Evolutionary conservation across 53 echinoderm and acorn worm species (phyloP).

Genomic region (Pentamera pediparva): DNA sequence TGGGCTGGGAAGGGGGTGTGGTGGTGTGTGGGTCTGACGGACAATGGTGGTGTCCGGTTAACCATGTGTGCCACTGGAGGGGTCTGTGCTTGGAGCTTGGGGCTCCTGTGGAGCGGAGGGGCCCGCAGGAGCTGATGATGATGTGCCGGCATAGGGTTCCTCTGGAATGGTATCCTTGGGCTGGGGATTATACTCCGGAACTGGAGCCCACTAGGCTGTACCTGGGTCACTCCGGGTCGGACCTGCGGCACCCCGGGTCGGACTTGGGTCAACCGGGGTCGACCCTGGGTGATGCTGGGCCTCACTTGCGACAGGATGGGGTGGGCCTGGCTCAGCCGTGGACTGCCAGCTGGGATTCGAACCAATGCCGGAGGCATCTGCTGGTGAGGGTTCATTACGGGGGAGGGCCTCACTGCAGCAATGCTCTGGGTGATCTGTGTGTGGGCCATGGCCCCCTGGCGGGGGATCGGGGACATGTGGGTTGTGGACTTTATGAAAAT

Average conservation of each 20-base stretch:
- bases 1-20: constrained; percentile 24
- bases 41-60: constrained; percentile 18
- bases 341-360: constrained; percentile 9
- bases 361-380: constrained; percentile 30
- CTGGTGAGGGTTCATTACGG: constrained; percentile 20
- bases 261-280: constrained; percentile 2
- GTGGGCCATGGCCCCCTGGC: constrained; percentile 56
- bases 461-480: not conserved
- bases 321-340: constrained; percentile 1
- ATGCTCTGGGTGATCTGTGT: constrained; percentile 59
- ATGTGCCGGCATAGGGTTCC: not conserved
- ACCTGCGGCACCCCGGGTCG: not conserved
- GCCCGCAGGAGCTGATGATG: constrained; percentile 26
- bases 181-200: not conserved
- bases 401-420: not conserved
- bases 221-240: not conserved
- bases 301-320: not conserved
- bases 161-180: constrained; percentile 22
- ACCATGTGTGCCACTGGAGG: constrained; percentile 41
- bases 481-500: constrained; percentile 73
- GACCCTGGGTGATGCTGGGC: constrained; percentile 4
- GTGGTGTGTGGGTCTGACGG: constrained; percentile 1
- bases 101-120: constrained; percentile 46
- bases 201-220: no score
- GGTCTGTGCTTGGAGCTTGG: constrained; percentile 45